These are phyloP conservation scores for Dicentrarchus labrax DNA, from an alignment of 2,113 vertebrate genomes.

Conservation along the genomic window DNA sequence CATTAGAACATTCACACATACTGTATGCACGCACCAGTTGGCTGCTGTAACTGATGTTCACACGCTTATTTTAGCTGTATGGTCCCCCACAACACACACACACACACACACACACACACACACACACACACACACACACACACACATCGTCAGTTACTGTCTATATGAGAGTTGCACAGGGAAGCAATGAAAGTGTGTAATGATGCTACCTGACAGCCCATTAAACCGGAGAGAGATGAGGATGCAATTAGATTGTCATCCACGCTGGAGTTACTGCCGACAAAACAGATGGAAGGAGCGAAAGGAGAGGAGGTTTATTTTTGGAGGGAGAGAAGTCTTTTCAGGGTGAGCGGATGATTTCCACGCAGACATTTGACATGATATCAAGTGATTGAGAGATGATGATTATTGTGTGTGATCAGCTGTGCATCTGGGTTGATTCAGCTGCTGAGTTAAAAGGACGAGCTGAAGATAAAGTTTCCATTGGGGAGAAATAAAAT, in stretches of 20 bases:
- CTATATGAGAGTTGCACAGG: conserved; percentile 22
- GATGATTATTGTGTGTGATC: conserved; percentile 47
- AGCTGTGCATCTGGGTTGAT: not conserved
- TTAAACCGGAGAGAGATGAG: conserved; percentile 74
- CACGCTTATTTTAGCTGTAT: not conserved
- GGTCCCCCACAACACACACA: not conserved
- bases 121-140: not conserved
- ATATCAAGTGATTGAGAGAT: conserved; percentile 37
- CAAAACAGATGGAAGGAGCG: conserved; percentile 31
- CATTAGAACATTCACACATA: not conserved
- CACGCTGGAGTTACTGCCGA: conserved; percentile 50
- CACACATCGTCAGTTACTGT: conserved; percentile 31
- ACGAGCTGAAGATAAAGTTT: conserved; percentile 15
- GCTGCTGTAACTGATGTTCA: conserved; percentile 14
- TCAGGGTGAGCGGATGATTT: conserved; percentile 28
- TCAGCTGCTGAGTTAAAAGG: conserved; percentile 2
- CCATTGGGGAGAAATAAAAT: not conserved
- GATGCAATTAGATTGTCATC: conserved; percentile 71
- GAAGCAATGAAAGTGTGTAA: conserved; percentile 54
- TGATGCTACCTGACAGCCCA: conserved; percentile 70
- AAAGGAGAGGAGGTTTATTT: conserved; percentile 25
- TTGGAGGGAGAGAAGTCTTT: conserved; percentile 22
- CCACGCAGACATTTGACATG: conserved; percentile 32
- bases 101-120: not conserved
- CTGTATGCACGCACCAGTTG: not conserved